These are phyloP conservation scores for Beaufortia kweichowensis DNA, from an alignment of 2,113 vertebrate species.

Conservation along the genomic window DNA sequence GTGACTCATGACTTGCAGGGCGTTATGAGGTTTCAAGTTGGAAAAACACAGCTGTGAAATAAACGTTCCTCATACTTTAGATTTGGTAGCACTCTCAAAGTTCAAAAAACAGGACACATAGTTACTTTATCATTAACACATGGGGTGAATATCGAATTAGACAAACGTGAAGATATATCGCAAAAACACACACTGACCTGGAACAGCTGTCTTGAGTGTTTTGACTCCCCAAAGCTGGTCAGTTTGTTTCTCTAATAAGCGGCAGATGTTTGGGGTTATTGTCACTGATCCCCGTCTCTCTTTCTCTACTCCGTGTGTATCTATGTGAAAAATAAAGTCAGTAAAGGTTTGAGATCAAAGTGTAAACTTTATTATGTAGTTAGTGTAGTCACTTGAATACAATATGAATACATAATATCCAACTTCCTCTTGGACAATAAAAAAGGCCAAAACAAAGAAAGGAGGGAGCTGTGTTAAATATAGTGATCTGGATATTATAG, in stretches of 20 bases:
- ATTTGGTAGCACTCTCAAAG: neutral
- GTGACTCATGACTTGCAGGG: constrained; percentile 5
- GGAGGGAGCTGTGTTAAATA: neutral
- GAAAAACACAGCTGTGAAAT: constrained; percentile 17
- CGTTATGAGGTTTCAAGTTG: constrained; percentile 4
- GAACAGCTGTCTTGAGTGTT: constrained; percentile 14
- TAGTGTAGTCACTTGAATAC: too few species aligned
- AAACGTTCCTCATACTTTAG: neutral
- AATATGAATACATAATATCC: too few species aligned
- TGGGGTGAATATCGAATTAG: constrained; percentile 4
- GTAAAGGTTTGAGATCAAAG: neutral
- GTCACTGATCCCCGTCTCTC: neutral
- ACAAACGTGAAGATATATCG: neutral
- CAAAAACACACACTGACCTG: constrained; percentile 6
- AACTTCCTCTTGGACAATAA: too few species aligned
- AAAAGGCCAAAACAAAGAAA: neutral
- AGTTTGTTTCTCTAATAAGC: constrained; percentile 34
- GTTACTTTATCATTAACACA: constrained; percentile 5
- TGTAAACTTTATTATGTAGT: too few species aligned
- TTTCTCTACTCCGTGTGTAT: neutral
- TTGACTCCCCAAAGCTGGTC: constrained; percentile 20
- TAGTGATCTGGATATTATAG: neutral
- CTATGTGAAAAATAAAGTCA: neutral
- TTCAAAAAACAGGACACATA: constrained; percentile 18
- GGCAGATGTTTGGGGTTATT: constrained; percentile 42